Evolutionary conservation across 1,140 invertebrate species (phyloP), one percentile per base, ranked within the genome.

Genomic region (Drosophila kepulauana): DNA sequence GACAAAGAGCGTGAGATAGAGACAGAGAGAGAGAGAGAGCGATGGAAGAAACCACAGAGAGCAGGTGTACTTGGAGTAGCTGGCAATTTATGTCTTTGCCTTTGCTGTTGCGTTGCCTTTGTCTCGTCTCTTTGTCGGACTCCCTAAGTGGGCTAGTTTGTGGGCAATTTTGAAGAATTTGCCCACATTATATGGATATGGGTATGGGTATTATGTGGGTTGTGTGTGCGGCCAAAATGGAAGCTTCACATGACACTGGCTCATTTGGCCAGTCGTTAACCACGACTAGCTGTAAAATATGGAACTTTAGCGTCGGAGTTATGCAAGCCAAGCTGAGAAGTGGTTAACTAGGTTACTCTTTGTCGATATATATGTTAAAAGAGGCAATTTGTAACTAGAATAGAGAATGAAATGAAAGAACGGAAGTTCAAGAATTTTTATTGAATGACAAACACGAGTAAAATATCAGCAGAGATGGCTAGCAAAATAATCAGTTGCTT

Each of bases 141-240:
- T 38, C 30, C 75, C 84, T 74, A 88, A 88, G 68, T 88, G 84
- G 82, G 79, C 82, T 88, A 82, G 80, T 79, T 86, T 79, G 79
- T 79, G 84, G 82, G 67, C 84, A 86, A 86, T 86, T 88, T 61
- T 54, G 56, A 88, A 86, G 84, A 86, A 86, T 86, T 86, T 72
- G 84, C 80, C 65, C 67, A 81, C 67, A 61, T 82, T 5, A n/a
- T 35, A 8, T 43, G 41, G 41, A 43, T 77, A 73, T 20, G 35
- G 33, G 20, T 25, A 25, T 25, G 41, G 8, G 20, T 5, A 28
- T 51, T 56, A 48, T 72, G 61, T 57, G 48, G 66, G 38, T 16
- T 51, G 77, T 74, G 62, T 52, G 74, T 74, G 62, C 48, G 66
- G 64, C 51, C 52, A 48, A 68, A 86, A 86, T 86, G 74, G 79